Evolutionary conservation across 2,113 vertebrate species (phyloP), one percentile per base, ranked within the genome.

Genomic region (Corythoichthys intestinalis): DNA sequence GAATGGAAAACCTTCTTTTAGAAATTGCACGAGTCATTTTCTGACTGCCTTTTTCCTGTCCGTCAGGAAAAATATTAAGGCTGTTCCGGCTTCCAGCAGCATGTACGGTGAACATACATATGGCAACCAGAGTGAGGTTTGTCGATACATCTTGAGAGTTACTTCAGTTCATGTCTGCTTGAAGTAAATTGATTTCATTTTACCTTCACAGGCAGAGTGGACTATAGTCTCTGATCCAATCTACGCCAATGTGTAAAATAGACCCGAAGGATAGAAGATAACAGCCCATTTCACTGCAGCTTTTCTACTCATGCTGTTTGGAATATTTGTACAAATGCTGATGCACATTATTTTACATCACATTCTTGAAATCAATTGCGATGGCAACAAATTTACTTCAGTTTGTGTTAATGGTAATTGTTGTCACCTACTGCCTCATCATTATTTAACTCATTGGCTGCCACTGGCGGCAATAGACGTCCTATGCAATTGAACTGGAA

Each of bases 231-330:
- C 78, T 58, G 81, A 85, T 1, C 52, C 72, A 3, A 39, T 87
- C 46, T 90, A 90, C 0, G 79, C 58, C 48, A 90, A 90, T 11
- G 0, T 79, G 46, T 83, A 71, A 74, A 59, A 54, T 12, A 5
- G 65, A 70, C 9, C 35, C 46, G 28, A 47, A 60, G 47, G 44
- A n/a, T 1, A 9, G 53, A 60, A 35, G 41, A 41, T 28, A 39
- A 15, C n/a, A 5, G 14, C 2, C 7, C 37, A 46, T 1, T 9
- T 34, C 38, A 11, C 41, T 52, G 37, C 71, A 65, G 44, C 57
- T 56, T 50, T 38, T 38, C n/a, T 57, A 14, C 28, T 62, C 12
- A 6, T 66, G 41, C 4, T 70, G 48, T 46, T 17, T 44, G 9
- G 3, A 15, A 35, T 44, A 17, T 39, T 50, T 4, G 13, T 14